These are phyloP conservation scores for Sycophaga agraensis DNA, from an alignment of 1,140 invertebrate species.

Conservation along the genomic window DNA sequence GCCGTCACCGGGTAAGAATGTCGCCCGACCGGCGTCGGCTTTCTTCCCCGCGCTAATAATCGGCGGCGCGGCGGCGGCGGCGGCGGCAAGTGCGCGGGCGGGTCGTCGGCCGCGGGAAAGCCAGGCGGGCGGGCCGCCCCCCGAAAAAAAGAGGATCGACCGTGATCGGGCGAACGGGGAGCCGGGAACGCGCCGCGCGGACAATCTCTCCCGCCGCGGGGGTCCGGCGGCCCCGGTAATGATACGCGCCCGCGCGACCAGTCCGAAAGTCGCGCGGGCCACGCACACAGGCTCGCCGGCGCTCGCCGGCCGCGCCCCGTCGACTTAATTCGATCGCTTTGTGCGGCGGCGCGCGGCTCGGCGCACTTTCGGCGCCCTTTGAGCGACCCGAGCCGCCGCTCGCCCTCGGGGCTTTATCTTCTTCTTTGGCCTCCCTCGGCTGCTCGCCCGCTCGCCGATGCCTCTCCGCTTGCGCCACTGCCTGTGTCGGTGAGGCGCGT, in stretches of 20 bases:
- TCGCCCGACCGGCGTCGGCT: no score
- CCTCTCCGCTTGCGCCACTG: no score
- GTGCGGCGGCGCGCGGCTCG: not conserved
- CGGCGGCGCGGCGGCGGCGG: no score
- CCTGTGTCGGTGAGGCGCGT: no score
- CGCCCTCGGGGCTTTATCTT: not conserved
- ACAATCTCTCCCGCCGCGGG: slow-evolving; percentile 11
- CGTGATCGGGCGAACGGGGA: not conserved
- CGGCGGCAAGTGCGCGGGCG: no score
- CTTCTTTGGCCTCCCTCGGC: not conserved
- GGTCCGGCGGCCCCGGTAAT: not conserved
- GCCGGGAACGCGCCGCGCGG: not conserved
- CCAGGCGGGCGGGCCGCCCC: not conserved
- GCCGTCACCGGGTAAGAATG: no score
- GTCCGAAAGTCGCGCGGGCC: not conserved
- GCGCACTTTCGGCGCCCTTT: slow-evolving; percentile 25
- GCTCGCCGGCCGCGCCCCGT: not conserved
- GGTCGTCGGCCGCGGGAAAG: no score
- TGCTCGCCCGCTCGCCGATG: not conserved
- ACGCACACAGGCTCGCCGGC: not conserved
- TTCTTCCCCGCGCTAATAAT: no score
- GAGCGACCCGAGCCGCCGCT: no score
- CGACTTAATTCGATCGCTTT: slow-evolving; percentile 24
- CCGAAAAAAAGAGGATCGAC: not conserved
- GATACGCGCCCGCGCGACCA: not conserved